These are phyloP conservation scores for Corythornis madagascariensis DNA, from an alignment of 2,113 vertebrate genomes.

Conservation along the genomic window DNA sequence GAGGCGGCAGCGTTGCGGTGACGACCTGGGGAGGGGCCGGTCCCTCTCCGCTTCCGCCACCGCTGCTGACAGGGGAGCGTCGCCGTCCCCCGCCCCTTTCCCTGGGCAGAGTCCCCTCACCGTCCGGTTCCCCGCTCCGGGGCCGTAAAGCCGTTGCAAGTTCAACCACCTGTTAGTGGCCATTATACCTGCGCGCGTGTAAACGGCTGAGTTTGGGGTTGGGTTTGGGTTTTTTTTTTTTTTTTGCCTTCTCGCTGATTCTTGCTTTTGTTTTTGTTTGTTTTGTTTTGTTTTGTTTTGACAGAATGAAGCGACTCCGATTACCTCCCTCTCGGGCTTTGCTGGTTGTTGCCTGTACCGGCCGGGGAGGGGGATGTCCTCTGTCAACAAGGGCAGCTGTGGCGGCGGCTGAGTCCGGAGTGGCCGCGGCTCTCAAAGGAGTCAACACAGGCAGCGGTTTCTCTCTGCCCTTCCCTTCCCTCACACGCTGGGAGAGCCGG, in stretches of 20 bases:
- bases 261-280: neutral
- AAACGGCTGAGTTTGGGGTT: neutral
- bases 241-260: too few relatives aligned
- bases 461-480: accelerated
- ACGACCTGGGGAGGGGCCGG: accelerated
- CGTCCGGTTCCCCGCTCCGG: too few relatives aligned
- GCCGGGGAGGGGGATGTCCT: accelerated
- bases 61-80: accelerated
- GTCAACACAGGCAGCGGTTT: accelerated
- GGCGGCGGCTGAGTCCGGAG: neutral
- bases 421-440: neutral
- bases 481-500: neutral
- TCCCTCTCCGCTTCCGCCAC: accelerated
- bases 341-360: accelerated
- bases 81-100: accelerated
- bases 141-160: neutral
- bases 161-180: neutral
- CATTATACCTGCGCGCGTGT: neutral
- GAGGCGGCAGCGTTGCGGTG: accelerated
- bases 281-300: neutral
- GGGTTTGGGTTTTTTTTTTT: too few relatives aligned
- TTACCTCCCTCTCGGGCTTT: neutral
- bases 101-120: accelerated
- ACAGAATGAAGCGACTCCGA: neutral
- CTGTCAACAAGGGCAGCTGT: neutral